phyloP scores from a whole-genome alignment of 2,888 invertebrate species.

The Nematopogon swammerdamellus region DNA sequence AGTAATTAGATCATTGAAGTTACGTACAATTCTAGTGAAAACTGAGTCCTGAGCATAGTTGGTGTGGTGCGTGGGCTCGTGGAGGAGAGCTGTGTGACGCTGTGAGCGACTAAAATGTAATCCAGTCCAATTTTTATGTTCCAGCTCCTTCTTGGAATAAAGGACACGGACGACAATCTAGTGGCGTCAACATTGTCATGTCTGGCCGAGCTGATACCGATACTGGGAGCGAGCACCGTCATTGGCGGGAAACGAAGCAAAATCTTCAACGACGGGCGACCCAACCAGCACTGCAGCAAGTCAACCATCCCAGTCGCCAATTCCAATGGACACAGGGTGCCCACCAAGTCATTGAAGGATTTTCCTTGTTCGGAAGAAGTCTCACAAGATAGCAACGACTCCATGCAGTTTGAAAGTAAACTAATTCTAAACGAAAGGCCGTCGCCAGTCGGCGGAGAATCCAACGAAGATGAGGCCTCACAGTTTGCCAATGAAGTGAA shows the following conservation, averaged over 20 bases:
- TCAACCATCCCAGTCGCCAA: slow-evolving; percentile 1
- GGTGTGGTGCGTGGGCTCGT: too few species aligned
- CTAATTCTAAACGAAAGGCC: slow-evolving; percentile 67
- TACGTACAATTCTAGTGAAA: too few species aligned
- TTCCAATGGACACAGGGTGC: slow-evolving; percentile 10
- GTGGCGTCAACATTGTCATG: slow-evolving; percentile 79
- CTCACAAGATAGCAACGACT: slow-evolving; percentile 21
- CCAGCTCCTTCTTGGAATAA: slow-evolving; percentile 78
- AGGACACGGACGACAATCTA: slow-evolving; percentile 79
- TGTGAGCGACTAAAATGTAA: too few species aligned
- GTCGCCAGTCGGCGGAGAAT: slow-evolving; percentile 83
- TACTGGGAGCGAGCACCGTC: slow-evolving; percentile 81
- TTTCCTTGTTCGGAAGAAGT: slow-evolving; percentile 33
- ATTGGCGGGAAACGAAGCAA: slow-evolving; percentile 79
- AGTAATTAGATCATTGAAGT: too few species aligned
- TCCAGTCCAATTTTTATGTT: slow-evolving; percentile 18
- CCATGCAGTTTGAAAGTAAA: slow-evolving; percentile 28
- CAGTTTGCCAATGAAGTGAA: slow-evolving; percentile 30
- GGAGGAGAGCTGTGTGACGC: too few species aligned
- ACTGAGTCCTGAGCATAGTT: too few species aligned
- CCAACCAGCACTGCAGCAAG: slow-evolving; percentile 40
- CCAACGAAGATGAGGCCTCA: slow-evolving; percentile 41
- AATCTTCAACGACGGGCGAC: slow-evolving; percentile 83
- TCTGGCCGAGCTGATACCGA: slow-evolving; percentile 79
- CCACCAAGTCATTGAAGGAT: slow-evolving; percentile 23